These are phyloP conservation scores for Drosophila tristis DNA, from an alignment of 1,140 invertebrate species.

Conservation along the genomic window DNA sequence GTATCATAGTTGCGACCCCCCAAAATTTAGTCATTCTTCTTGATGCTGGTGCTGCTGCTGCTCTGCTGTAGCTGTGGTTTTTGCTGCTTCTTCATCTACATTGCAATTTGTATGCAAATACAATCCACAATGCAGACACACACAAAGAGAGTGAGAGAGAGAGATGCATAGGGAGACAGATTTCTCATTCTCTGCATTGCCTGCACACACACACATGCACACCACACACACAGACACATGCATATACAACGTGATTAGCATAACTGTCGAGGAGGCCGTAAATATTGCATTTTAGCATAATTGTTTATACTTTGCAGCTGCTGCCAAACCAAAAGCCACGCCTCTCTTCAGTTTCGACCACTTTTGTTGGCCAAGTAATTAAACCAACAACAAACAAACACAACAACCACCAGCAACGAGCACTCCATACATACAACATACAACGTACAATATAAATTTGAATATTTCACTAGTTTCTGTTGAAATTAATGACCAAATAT, in stretches of 20 bases:
- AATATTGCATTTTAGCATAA: slow-evolving; percentile 82
- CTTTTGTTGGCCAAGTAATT: slow-evolving; percentile 52
- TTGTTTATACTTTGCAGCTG: slow-evolving; percentile 77
- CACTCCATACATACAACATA: too few species aligned
- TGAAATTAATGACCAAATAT: slow-evolving; percentile 26
- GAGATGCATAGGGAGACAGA: not conserved
- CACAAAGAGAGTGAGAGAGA: slow-evolving; percentile 19
- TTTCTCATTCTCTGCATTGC: slow-evolving; percentile 27
- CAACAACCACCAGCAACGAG: not conserved
- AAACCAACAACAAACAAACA: slow-evolving; percentile 40
- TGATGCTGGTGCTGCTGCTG: slow-evolving; percentile 29
- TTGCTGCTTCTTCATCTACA: slow-evolving; percentile 69
- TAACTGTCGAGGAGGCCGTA: slow-evolving; percentile 73
- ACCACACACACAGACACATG: slow-evolving; percentile 17
- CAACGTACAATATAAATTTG: slow-evolving; percentile 20
- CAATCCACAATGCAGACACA: slow-evolving; percentile 68
- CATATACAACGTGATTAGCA: slow-evolving; percentile 69
- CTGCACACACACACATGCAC: slow-evolving; percentile 22
- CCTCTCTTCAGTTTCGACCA: slow-evolving; percentile 40
- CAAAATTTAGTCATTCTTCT: not conserved
- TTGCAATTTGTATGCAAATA: slow-evolving; percentile 82
- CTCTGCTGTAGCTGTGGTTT: slow-evolving; percentile 24
- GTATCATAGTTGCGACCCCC: too few species aligned
- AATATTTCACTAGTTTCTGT: slow-evolving; percentile 14
- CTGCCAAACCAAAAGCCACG: slow-evolving; percentile 47